A percentile compares a stretch with the other conserved stretches of the same genome.
Evolutionary conservation across 2,888 invertebrate genomes (phyloP).

Genomic region (Leucoptera coffeella): DNA sequence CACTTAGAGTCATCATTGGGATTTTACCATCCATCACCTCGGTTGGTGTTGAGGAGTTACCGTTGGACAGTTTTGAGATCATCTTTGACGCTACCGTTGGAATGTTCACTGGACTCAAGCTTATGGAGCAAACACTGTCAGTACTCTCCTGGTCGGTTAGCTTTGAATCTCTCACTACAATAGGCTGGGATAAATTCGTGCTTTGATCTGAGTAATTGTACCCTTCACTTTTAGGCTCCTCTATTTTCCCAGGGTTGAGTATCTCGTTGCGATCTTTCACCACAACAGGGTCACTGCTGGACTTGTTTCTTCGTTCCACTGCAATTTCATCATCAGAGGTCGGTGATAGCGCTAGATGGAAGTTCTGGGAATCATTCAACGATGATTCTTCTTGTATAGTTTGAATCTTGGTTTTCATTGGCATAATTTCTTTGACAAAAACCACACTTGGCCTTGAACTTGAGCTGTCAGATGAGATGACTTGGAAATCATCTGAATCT

Average conservation of each 20-base stretch:
- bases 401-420: neutral
- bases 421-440: slow-evolving; percentile 18
- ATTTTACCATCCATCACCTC: slow-evolving; percentile 16
- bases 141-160: slow-evolving; percentile 38
- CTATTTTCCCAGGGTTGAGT: slow-evolving; percentile 16
- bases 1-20: slow-evolving; percentile 7
- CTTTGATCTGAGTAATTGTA: slow-evolving; percentile 21
- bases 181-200: slow-evolving; percentile 16
- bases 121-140: slow-evolving; percentile 26
- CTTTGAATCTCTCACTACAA: slow-evolving; percentile 16
- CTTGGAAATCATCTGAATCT: no score
- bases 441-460: slow-evolving; percentile 20
- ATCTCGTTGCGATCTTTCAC: slow-evolving; percentile 19
- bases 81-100: slow-evolving; percentile 31
- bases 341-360: slow-evolving; percentile 30
- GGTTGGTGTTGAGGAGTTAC: slow-evolving; percentile 38
- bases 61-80: slow-evolving; percentile 41
- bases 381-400: slow-evolving; percentile 17
- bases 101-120: slow-evolving; percentile 25
- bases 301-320: slow-evolving; percentile 10
- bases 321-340: slow-evolving; percentile 13
- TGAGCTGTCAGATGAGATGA: slow-evolving; percentile 12
- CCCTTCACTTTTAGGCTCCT: slow-evolving; percentile 24
- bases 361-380: slow-evolving; percentile 33
- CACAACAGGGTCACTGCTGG: slow-evolving; percentile 22